A percentile compares a stretch with the other conserved stretches of the same genome.
Evolutionary conservation across 53 echinoderm and acorn worm genomes (phyloP).

Genomic region (Crossaster papposus): DNA sequence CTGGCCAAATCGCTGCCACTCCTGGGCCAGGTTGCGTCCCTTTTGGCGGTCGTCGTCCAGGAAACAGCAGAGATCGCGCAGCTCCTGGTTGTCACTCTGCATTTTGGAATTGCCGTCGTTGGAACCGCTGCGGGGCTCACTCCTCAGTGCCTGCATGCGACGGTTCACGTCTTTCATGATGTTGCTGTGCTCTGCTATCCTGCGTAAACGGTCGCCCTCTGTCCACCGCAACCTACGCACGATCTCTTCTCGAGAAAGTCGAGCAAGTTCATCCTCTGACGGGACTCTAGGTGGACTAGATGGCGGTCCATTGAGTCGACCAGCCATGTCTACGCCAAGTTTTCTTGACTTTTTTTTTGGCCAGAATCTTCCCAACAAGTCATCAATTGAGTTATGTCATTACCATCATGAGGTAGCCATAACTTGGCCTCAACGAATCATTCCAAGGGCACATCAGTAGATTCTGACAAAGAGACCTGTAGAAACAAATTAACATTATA

Average conservation of each 20-base stretch:
- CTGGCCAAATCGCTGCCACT: constrained; percentile 96
- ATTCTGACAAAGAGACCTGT: neutral
- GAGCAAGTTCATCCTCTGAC: constrained; percentile 73
- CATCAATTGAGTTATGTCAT: neutral
- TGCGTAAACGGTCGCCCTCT: constrained; percentile 72
- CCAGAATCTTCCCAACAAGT: too few species aligned
- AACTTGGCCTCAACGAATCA: neutral
- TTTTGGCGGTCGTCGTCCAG: constrained; percentile 95
- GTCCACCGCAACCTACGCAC: constrained; percentile 78
- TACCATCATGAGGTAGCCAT: neutral
- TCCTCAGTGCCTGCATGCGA: constrained; percentile 69
- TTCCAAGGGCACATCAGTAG: neutral
- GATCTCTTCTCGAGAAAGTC: constrained; percentile 74
- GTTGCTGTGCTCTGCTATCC: constrained; percentile 74
- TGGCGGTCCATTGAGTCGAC: constrained; percentile 30
- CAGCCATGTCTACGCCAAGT: constrained; percentile 5
- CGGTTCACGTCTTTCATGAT: constrained; percentile 79
- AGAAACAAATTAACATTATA: neutral
- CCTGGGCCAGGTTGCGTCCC: constrained; percentile 83
- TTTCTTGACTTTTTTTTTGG: neutral
- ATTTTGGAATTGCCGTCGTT: constrained; percentile 66
- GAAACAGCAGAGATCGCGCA: constrained; percentile 92
- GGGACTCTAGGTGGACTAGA: constrained; percentile 46
- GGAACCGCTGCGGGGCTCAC: neutral
- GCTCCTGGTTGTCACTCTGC: constrained; percentile 79